phyloP scores from a whole-genome alignment of 2,797 vertebrate species.

The Huso huso region DNA sequence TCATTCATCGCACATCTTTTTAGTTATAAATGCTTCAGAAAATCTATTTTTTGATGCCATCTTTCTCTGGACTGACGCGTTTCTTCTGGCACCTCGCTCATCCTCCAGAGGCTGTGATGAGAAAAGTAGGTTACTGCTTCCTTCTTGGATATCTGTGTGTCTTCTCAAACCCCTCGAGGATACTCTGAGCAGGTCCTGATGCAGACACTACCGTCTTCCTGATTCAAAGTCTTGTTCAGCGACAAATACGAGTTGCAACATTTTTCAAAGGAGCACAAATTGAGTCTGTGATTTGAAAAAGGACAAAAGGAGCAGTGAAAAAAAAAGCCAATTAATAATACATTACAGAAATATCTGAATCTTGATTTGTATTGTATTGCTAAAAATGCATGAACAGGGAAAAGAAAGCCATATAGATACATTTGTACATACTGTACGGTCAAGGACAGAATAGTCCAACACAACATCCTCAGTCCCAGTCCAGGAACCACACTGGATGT shows the following conservation, averaged over 20 bases:
- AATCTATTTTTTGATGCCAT: constrained; percentile 24
- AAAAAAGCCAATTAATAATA: too few relatives aligned
- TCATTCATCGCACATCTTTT: neutral
- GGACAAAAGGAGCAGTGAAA: too few relatives aligned
- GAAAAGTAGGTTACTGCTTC: constrained; percentile 32
- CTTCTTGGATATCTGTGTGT: constrained; percentile 16
- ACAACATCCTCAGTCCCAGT: too few relatives aligned
- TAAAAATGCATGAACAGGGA: neutral
- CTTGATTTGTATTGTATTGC: neutral
- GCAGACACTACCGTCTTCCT: too few relatives aligned
- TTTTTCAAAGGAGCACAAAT: too few relatives aligned
- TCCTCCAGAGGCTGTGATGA: constrained; percentile 22
- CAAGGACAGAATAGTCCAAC: too few relatives aligned
- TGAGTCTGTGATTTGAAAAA: too few relatives aligned
- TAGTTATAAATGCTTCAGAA: constrained; percentile 2
- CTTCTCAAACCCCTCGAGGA: neutral
- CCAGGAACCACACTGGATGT: too few relatives aligned
- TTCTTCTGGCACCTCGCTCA: constrained; percentile 16
- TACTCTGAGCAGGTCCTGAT: neutral
- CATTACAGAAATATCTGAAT: too few relatives aligned
- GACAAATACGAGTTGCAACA: too few relatives aligned
- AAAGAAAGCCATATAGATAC: neutral
- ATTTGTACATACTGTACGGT: too few relatives aligned
- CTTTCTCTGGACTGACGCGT: constrained; percentile 18
- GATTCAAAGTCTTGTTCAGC: too few relatives aligned